Evolutionary conservation across 1,140 invertebrate genomes (phyloP), one percentile per base, ranked within the genome.

Genomic region (Drosophila ogumai): DNA sequence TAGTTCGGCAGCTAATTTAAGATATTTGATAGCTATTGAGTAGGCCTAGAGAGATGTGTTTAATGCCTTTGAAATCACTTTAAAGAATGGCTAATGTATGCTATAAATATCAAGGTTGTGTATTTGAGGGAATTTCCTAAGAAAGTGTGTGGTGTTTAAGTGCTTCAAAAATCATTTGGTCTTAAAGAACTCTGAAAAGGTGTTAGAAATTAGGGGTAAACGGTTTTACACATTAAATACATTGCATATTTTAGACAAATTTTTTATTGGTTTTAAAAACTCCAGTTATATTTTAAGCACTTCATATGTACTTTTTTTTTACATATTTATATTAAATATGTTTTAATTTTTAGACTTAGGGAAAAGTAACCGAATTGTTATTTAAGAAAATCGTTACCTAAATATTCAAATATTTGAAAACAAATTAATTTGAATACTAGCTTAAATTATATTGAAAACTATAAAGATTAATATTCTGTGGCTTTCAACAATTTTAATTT

Each of bases 1-100:
- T 36, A 41, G 34, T 55, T 40, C 1, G 36, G 36, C 9, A 41
- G 44, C 66, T 69, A 65, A 68, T 68, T 65, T 66, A 6, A 22
- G 46, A 25, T n/a, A 65, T 68, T 66, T 66, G 31, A 66, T 15
- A 34, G 55, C 6, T 32, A 3, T 36, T 10, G 9, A 9, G 46
- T 10, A 49, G 47, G 8, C 3, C 7, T 3, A 34, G 2, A 6
- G 3, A 13, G 8, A 0, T 6, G 1, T 12, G 7, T 60, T 52
- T 6, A 13, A 17, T 8, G 15, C 8, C 10, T 38, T 22, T 36
- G 1, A 36, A 54, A 36, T 36, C 17, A 13, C 31, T 36, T 54
- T 22, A 54, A 54, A 3, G 0, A 12, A 6, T 15, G 50, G 0
- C 0, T 15, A 9, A 19, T 13, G 31, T 8, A 8, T 34, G n/a